Percentiles rank a stretch among this genome's conserved stretches.
Evolutionary conservation across 2,113 vertebrate species (phyloP).

Genomic region (Romanogobio albipinnatus): DNA sequence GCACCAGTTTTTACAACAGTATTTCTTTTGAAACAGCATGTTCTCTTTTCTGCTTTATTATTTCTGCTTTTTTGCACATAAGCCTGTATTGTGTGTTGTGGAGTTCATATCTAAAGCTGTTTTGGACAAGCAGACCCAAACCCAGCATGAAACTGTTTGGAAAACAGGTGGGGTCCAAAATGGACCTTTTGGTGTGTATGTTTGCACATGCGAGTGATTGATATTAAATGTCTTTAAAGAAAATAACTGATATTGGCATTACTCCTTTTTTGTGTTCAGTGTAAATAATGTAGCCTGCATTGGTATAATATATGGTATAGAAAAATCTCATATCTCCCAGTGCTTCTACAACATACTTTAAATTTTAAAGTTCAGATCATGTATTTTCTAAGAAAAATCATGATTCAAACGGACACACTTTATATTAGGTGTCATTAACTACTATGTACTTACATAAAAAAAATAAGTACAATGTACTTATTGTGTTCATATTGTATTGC

Average conservation of each 20-base stretch:
- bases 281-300: not conserved
- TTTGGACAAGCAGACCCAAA: not conserved
- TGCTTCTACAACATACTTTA: not conserved
- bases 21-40: slow-evolving; percentile 37
- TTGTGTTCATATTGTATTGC: too few relatives aligned
- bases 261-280: not conserved
- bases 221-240: not conserved
- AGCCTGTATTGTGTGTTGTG: slow-evolving; percentile 44
- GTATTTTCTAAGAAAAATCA: not conserved
- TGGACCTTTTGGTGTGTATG: not conserved
- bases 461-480: too few relatives aligned
- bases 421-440: too few relatives aligned
- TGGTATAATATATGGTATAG: not conserved
- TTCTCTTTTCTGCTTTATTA: slow-evolving; percentile 33
- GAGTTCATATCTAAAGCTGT: slow-evolving; percentile 28
- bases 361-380: not conserved
- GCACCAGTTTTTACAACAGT: not conserved
- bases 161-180: slow-evolving; percentile 11
- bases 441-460: too few relatives aligned
- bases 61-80: slow-evolving; percentile 39
- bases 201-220: not conserved
- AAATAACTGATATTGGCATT: not conserved
- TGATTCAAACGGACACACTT: too few relatives aligned
- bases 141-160: slow-evolving; percentile 10
- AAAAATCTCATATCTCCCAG: not conserved